Conservation (phyloP, 2,888 invertebrate genomes). For the Neuroscelio doddi region DNA sequence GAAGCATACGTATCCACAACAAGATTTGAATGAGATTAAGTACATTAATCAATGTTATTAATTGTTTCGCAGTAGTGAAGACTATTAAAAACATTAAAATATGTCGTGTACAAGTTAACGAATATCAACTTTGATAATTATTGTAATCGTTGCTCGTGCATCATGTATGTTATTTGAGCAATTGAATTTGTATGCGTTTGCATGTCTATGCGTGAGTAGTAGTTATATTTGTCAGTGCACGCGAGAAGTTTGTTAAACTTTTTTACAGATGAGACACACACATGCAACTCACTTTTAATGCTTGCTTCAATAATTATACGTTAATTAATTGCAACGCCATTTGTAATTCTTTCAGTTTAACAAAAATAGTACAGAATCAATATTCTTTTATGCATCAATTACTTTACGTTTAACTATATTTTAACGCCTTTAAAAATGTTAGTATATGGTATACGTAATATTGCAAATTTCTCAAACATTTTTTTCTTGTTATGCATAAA, state of each 20-base stretch:
- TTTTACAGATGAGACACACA: slow-evolving; percentile 23
- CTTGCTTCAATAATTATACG: slow-evolving; percentile 29
- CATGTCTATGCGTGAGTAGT: slow-evolving; percentile 23
- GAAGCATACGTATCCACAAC: not conserved
- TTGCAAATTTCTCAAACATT: too few relatives aligned
- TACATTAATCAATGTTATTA: slow-evolving; percentile 8
- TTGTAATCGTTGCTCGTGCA: slow-evolving; percentile 32
- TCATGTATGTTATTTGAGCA: slow-evolving; percentile 31
- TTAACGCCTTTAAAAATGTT: too few relatives aligned
- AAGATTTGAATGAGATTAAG: not conserved
- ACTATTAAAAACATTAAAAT: slow-evolving; percentile 18
- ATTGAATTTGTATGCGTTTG: slow-evolving; percentile 30
- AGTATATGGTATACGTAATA: too few relatives aligned
- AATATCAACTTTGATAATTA: slow-evolving; percentile 24
- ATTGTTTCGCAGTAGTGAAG: slow-evolving; percentile 3
- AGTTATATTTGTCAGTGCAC: slow-evolving; percentile 30
- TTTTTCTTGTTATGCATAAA: too few relatives aligned
- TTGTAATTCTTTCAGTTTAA: slow-evolving; percentile 14
- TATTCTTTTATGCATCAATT: too few relatives aligned
- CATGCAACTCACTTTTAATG: slow-evolving; percentile 35
- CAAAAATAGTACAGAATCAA: not conserved
- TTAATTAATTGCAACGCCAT: slow-evolving; percentile 21
- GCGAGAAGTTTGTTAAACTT: slow-evolving; percentile 27
- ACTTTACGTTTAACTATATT: too few relatives aligned
- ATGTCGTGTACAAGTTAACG: slow-evolving; percentile 8